Evolutionary conservation across 2,888 invertebrate species (phyloP).

Genomic region (Tillus elongatus): DNA sequence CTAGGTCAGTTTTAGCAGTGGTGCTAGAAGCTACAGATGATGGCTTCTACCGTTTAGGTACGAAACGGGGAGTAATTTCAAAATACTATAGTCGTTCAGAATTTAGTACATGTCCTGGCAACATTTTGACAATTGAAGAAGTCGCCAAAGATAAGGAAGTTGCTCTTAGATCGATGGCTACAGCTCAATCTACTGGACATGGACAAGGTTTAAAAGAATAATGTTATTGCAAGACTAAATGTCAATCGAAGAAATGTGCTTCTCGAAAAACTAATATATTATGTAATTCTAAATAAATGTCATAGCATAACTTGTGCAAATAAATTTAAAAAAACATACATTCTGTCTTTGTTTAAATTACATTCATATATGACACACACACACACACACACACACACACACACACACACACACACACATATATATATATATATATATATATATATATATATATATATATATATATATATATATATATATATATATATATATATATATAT

Average conservation of each 20-base stretch:
- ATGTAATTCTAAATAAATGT: neutral
- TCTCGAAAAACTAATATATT: conserved; percentile 2
- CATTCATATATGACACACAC: conserved; percentile 3
- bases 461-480: too few species aligned
- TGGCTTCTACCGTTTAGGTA: conserved; percentile 17
- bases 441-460: too few species aligned
- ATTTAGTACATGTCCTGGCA: conserved; percentile 13
- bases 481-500: too few species aligned
- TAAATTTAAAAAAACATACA: conserved; percentile 4
- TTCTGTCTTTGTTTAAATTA: conserved; percentile 6
- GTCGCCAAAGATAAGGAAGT: conserved; percentile 8
- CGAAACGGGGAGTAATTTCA: conserved; percentile 16
- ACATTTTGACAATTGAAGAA: conserved; percentile 15
- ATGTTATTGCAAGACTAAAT: conserved; percentile 10
- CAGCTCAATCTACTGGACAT: conserved; percentile 9
- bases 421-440: too few species aligned
- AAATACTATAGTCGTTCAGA: conserved; percentile 15
- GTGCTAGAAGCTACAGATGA: conserved; percentile 19
- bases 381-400: too few species aligned
- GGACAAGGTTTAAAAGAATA: conserved; percentile 11
- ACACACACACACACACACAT: too few species aligned
- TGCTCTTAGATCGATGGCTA: conserved; percentile 9
- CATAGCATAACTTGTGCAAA: neutral
- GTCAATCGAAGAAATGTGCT: conserved; percentile 7
- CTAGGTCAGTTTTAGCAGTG: conserved; percentile 19